phyloP scores from a whole-genome alignment of 2,888 invertebrate species.

The Machimus atricapillus region DNA sequence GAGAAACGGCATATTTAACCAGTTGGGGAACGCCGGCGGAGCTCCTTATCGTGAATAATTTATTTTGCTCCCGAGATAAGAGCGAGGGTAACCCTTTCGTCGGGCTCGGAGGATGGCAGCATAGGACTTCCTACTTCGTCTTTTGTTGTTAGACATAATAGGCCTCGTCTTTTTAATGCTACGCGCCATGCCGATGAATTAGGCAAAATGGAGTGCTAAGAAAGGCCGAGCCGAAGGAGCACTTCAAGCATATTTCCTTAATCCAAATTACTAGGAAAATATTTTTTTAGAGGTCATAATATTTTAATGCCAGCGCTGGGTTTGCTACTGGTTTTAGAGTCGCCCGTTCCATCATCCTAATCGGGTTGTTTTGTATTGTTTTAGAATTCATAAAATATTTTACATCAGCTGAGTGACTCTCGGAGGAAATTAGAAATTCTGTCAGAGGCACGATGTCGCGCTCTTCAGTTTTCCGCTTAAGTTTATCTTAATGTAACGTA shows the following conservation, averaged over 20 bases:
- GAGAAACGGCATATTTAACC: slow-evolving; percentile 25
- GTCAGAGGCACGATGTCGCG: not conserved
- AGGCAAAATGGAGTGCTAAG: slow-evolving; percentile 11
- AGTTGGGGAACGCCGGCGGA: not conserved
- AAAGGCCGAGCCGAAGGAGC: not conserved
- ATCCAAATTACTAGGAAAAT: slow-evolving; percentile 6
- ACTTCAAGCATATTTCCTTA: slow-evolving; percentile 14
- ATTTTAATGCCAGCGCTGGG: not conserved
- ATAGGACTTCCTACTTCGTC: not conserved
- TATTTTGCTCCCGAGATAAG: slow-evolving; percentile 15
- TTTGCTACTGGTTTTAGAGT: not conserved
- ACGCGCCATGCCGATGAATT: slow-evolving; percentile 15
- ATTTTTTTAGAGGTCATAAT: slow-evolving; percentile 19
- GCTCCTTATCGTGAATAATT: slow-evolving; percentile 26
- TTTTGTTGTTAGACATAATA: slow-evolving; percentile 15
- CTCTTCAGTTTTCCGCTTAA: not conserved
- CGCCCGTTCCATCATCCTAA: not conserved
- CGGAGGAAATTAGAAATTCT: not conserved
- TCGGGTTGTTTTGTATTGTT: not conserved
- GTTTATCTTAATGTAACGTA: not conserved
- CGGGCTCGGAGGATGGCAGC: not conserved
- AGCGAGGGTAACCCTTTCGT: slow-evolving; percentile 5
- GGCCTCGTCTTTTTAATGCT: not conserved
- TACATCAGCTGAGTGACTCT: not conserved
- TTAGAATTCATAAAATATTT: slow-evolving; percentile 20